These are phyloP conservation scores for Coremacera marginata DNA, from an alignment of 2,888 invertebrate genomes.

Conservation along the genomic window DNA sequence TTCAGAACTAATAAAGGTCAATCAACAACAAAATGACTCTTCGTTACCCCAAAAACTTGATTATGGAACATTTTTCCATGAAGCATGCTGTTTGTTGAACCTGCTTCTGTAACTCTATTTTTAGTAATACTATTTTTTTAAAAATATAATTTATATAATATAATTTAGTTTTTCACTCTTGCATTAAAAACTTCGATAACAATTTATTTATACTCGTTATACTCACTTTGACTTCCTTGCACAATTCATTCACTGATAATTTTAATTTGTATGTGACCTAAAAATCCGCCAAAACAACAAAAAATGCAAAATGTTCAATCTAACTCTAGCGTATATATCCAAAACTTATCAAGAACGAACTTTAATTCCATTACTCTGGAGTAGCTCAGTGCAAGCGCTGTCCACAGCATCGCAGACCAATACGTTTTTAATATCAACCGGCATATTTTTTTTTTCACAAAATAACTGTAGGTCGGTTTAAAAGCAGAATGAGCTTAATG, in stretches of 20 bases:
- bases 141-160: too few relatives aligned
- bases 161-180: too few relatives aligned
- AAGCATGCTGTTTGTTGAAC: too few relatives aligned
- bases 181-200: too few relatives aligned
- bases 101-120: too few relatives aligned
- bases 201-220: background rate
- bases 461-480: background rate
- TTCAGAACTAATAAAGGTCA: too few relatives aligned
- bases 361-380: constrained; percentile 81
- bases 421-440: constrained; percentile 80
- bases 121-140: too few relatives aligned
- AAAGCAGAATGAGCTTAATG: too few relatives aligned
- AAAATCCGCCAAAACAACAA: background rate
- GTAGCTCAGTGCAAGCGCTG: constrained; percentile 83
- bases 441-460: constrained; percentile 65
- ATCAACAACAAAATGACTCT: too few relatives aligned
- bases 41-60: too few relatives aligned
- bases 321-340: constrained; percentile 19
- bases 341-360: constrained; percentile 70
- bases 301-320: background rate
- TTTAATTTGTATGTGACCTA: constrained; percentile 78
- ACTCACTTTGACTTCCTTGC: constrained; percentile 85
- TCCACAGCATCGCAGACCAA: constrained; percentile 95
- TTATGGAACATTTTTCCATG: too few relatives aligned
- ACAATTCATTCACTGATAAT: constrained; percentile 81